A percentile compares a stretch with the other conserved stretches of the same genome.
Evolutionary conservation across 2,888 invertebrate genomes (phyloP).

Genomic region (Xylota sylvarum): DNA sequence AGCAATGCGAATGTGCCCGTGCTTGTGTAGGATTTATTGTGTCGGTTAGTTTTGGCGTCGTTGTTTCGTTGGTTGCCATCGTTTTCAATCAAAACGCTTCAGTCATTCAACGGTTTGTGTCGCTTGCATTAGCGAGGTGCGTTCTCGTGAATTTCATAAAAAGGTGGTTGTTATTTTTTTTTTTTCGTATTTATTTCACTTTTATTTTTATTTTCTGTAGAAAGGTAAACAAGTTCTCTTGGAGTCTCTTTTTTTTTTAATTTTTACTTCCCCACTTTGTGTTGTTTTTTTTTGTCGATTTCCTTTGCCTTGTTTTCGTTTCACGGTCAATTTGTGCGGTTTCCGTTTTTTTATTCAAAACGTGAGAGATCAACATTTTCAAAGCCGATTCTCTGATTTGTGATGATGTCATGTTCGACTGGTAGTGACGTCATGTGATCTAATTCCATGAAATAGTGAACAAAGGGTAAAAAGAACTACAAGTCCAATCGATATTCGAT

Average conservation of each 20-base stretch:
- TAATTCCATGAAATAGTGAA: conserved; percentile 30
- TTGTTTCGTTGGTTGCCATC: conserved; percentile 52
- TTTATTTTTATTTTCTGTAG: conserved; percentile 32
- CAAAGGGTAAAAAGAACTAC: conserved; percentile 9
- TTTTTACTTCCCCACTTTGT: conserved; percentile 13
- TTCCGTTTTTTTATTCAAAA: conserved; percentile 22
- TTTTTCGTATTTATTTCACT: conserved; percentile 4
- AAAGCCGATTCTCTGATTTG: conserved; percentile 9
- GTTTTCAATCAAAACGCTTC: conserved; percentile 65
- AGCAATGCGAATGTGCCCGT: background rate
- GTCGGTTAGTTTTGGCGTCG: conserved; percentile 29
- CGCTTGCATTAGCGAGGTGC: conserved; percentile 29
- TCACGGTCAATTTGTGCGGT: conserved; percentile 63
- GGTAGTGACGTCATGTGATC: conserved; percentile 68
- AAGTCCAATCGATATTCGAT: conserved; percentile 25
- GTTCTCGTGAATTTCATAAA: conserved; percentile 19
- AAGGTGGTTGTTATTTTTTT: conserved; percentile 62
- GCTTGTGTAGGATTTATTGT: conserved; percentile 29
- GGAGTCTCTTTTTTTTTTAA: background rate
- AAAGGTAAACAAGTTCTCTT: conserved; percentile 71
- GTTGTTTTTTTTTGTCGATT: conserved; percentile 12
- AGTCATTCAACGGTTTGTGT: conserved; percentile 68
- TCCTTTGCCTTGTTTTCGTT: conserved; percentile 27
- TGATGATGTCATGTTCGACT: conserved; percentile 66
- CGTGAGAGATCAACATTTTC: conserved; percentile 19